Percentiles rank a stretch among this genome's conserved stretches.
Conservation (phyloP, 2,888 invertebrate species). For the Tachina fera region DNA sequence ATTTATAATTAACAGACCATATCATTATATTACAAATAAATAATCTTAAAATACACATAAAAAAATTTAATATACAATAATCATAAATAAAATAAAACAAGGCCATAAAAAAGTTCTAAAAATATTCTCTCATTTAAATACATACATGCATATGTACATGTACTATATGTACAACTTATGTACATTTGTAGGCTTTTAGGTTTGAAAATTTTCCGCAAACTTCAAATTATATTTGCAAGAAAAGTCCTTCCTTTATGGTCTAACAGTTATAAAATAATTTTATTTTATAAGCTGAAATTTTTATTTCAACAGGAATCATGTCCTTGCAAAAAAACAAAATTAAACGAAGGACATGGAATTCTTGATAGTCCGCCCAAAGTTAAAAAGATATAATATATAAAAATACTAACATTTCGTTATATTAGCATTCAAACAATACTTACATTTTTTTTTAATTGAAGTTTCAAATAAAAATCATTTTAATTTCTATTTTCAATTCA, state of each 20-base stretch:
- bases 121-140: conserved; percentile 1
- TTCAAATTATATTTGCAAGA: background rate
- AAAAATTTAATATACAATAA: conserved; percentile 12
- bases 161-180: no score
- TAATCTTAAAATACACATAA: conserved; percentile 48
- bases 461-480: background rate
- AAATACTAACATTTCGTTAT: conserved; percentile 17
- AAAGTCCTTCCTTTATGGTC: background rate
- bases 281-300: conserved; percentile 20
- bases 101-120: conserved; percentile 27
- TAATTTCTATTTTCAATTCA: conserved; percentile 14
- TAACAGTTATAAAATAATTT: background rate
- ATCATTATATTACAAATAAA: conserved; percentile 68
- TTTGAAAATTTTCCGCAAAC: no score
- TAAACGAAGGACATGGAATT: conserved; percentile 10
- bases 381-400: conserved; percentile 46
- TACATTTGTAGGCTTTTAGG: no score
- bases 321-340: background rate
- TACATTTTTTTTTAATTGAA: background rate
- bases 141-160: no score
- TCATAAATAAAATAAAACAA: conserved; percentile 29
- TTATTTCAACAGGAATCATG: conserved; percentile 31
- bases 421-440: background rate
- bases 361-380: conserved; percentile 68
- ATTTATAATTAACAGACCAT: conserved; percentile 70